Percentiles rank a stretch among this genome's conserved stretches.
Evolutionary conservation across 2,888 invertebrate species (phyloP).

Genomic region (Epinotia ramella): DNA sequence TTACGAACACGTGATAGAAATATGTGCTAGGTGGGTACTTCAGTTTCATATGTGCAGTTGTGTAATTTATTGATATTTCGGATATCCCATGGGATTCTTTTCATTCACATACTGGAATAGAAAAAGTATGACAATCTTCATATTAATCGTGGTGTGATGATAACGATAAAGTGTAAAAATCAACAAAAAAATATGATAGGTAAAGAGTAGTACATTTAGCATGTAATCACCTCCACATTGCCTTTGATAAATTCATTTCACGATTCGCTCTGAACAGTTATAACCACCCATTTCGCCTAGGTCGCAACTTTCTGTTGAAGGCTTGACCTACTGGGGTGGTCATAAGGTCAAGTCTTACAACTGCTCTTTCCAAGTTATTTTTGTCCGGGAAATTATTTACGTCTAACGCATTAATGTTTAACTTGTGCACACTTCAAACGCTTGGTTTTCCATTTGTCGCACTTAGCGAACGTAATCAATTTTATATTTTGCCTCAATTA

Average conservation of each 20-base stretch:
- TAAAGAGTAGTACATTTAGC: too few species aligned
- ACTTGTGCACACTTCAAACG: neutral
- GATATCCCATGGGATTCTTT: neutral
- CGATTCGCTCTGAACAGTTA: neutral
- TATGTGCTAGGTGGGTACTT: neutral
- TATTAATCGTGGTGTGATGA: too few species aligned
- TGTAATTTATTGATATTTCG: neutral
- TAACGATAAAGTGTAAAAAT: too few species aligned
- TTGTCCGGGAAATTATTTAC: neutral
- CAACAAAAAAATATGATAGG: too few species aligned
- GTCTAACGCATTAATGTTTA: too few species aligned
- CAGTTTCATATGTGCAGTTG: neutral
- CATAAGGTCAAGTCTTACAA: neutral
- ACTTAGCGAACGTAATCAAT: constrained; percentile 26
- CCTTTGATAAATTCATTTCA: neutral
- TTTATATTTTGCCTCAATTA: constrained; percentile 29
- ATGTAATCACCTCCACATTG: too few species aligned
- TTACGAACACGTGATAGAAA: neutral
- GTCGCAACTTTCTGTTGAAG: neutral
- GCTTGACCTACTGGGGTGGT: too few species aligned
- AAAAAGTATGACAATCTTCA: too few species aligned
- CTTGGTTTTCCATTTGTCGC: neutral
- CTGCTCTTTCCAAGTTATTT: neutral
- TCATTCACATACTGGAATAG: too few species aligned
- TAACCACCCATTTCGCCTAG: neutral